Evolutionary conservation across 2,797 vertebrate species (phyloP), one percentile per base, ranked within the genome.

Genomic region (Chelon auratus): DNA sequence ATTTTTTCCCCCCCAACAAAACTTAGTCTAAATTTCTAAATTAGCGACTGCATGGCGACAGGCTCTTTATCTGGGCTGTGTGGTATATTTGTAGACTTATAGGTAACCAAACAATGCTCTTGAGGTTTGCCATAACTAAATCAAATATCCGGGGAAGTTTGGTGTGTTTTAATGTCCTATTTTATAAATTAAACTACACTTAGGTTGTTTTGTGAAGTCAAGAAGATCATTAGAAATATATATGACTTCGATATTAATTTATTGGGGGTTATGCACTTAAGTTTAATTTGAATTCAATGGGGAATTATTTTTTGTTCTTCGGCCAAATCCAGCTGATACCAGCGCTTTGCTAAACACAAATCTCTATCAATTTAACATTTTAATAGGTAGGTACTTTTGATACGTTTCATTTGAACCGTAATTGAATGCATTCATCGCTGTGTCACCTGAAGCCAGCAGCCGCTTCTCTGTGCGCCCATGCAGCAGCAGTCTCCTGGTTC

Each of bases 401-500:
- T 6, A 0, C 20, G 11, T 61, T 55, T 37, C 1, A 0, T 1
- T 4, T 37, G 0, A 65, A 18, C 12, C 45, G 26, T 55, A 57
- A 69, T 68, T 58, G 68, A 18, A 53, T 51, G 0, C 2, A 45
- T 53, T 20, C 39, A 39, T 48, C n/a, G 43, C 1, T 17, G 17
- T 9, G 8, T 30, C 77, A 82, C 71, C 78, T 75, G 83, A 43
- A 64, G 68, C 33, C 57, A 37, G 48, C 55, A 24, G 68, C 17
- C 37, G 55, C 58, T 43, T 47, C 72, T 37, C 61, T 48, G 30
- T 20, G 64, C 63, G 24, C 68, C 30, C 42, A 1, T 61, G 72
- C 72, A 26, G 24, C 24, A 26, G 24, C 24, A 1, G 63, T 74
- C 73, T 54, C 53, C 76, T 75, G 86, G 83, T 79, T 89, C 86